phyloP scores from a whole-genome alignment of 2,888 invertebrate genomes.

The Cephus pulcher region DNA sequence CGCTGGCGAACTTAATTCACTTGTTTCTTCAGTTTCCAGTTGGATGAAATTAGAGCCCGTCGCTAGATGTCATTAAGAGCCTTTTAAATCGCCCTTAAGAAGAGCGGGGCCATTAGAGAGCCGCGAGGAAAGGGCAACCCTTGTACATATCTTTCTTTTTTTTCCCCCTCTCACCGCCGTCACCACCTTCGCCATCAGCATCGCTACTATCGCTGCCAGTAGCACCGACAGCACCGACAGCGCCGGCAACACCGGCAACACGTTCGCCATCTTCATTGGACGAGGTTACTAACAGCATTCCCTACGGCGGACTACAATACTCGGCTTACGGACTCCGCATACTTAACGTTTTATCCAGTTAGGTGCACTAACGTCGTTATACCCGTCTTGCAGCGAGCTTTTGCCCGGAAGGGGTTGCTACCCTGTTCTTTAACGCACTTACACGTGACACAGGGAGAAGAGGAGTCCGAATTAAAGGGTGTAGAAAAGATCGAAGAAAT shows the following conservation, averaged over 20 bases:
- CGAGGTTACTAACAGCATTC: slow-evolving; percentile 46
- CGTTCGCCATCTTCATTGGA: slow-evolving; percentile 10
- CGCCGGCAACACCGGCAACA: background rate
- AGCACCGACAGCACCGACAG: background rate
- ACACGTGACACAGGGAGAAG: background rate
- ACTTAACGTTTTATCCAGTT: slow-evolving; percentile 58
- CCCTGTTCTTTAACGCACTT: background rate
- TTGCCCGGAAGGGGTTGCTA: slow-evolving; percentile 21
- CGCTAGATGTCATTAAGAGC: slow-evolving; percentile 65
- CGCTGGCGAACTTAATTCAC: slow-evolving; percentile 57
- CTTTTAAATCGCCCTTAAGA: slow-evolving; percentile 65
- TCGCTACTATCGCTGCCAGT: background rate
- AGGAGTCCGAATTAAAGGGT: background rate
- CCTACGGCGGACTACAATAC: slow-evolving; percentile 32
- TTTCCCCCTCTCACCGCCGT: slow-evolving; percentile 35
- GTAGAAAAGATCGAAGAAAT: background rate
- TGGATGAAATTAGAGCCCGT: slow-evolving; percentile 57
- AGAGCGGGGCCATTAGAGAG: slow-evolving; percentile 59
- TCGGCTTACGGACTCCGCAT: slow-evolving; percentile 32
- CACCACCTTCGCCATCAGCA: slow-evolving; percentile 18
- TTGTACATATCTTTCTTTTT: slow-evolving; percentile 54
- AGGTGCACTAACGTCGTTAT: slow-evolving; percentile 50
- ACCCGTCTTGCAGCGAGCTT: slow-evolving; percentile 24
- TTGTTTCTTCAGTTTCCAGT: slow-evolving; percentile 66
- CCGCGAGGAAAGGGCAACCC: slow-evolving; percentile 57